A percentile compares a stretch with the other conserved stretches of the same genome.
Evolutionary conservation across 2,888 invertebrate genomes (phyloP).

Genomic region (Villa cingulata): DNA sequence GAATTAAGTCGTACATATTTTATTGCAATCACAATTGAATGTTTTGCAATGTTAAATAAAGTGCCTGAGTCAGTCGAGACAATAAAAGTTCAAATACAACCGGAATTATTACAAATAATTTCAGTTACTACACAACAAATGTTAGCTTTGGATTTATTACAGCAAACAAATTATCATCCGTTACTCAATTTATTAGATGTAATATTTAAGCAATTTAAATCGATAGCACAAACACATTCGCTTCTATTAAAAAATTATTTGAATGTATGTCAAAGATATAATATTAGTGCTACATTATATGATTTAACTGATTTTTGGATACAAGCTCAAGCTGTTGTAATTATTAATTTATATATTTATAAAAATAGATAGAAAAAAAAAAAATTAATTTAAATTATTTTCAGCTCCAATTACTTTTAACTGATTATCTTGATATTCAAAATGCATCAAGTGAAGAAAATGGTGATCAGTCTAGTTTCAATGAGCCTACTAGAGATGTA

Average conservation of each 20-base stretch:
- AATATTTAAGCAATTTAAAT: constrained; percentile 69
- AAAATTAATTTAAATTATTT: not conserved
- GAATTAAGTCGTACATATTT: constrained; percentile 53
- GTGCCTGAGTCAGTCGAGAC: constrained; percentile 75
- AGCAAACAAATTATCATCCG: constrained; percentile 27
- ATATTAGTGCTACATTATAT: constrained; percentile 39
- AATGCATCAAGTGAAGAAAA: constrained; percentile 44
- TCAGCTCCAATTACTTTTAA: constrained; percentile 67
- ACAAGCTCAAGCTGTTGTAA: constrained; percentile 76
- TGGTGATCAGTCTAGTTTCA: constrained; percentile 37
- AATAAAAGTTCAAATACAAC: constrained; percentile 70
- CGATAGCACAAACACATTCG: constrained; percentile 63
- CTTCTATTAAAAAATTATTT: constrained; percentile 50
- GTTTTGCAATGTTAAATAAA: constrained; percentile 68
- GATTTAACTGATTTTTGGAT: constrained; percentile 75
- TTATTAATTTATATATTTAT: no score
- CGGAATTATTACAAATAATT: constrained; percentile 65
- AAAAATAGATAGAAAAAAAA: no score
- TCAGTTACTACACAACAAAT: constrained; percentile 67
- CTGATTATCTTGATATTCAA: constrained; percentile 78
- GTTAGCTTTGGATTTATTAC: constrained; percentile 37
- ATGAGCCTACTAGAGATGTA: constrained; percentile 35
- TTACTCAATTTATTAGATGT: constrained; percentile 53
- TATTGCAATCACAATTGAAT: constrained; percentile 71
- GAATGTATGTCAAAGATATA: constrained; percentile 46